Evolutionary conservation across 2,113 vertebrate genomes (phyloP).

Genomic region (Paradoxurus hermaphroditus): DNA sequence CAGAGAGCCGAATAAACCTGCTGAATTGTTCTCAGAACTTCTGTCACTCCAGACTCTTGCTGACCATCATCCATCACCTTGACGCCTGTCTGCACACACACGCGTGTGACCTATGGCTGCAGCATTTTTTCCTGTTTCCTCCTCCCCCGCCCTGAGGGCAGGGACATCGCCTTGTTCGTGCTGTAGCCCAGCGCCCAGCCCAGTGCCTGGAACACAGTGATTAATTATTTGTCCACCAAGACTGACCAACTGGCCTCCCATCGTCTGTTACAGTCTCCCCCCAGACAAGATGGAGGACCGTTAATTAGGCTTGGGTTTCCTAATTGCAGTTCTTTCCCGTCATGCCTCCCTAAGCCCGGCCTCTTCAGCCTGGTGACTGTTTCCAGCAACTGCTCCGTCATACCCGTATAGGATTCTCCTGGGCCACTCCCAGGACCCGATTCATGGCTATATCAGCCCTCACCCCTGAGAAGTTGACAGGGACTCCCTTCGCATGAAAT

Average conservation of each 20-base stretch:
- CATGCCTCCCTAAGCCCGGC: neutral
- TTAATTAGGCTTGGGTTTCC: neutral
- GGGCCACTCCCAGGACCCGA: neutral
- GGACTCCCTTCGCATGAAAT: neutral
- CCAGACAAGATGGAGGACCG: neutral
- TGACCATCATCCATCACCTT: neutral
- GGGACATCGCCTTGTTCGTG: neutral
- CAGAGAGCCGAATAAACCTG: neutral
- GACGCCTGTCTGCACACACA: neutral
- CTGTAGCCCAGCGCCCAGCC: neutral
- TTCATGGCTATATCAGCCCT: neutral
- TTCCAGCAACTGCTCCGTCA: neutral
- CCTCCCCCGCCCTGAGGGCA: rapidly evolving
- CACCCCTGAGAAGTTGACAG: neutral
- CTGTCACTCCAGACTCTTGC: too few relatives aligned
- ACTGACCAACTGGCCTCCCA: neutral
- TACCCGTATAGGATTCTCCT: too few relatives aligned
- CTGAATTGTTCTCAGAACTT: neutral
- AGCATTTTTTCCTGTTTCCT: neutral
- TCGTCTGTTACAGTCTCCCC: neutral
- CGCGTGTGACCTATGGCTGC: neutral
- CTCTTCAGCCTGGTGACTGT: neutral
- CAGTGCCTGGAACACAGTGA: neutral
- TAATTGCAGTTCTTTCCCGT: too few relatives aligned
- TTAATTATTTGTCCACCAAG: neutral